These are phyloP conservation scores for Tanaodytes sp. DNA, from an alignment of 2,888 invertebrate genomes.

Conservation along the genomic window DNA sequence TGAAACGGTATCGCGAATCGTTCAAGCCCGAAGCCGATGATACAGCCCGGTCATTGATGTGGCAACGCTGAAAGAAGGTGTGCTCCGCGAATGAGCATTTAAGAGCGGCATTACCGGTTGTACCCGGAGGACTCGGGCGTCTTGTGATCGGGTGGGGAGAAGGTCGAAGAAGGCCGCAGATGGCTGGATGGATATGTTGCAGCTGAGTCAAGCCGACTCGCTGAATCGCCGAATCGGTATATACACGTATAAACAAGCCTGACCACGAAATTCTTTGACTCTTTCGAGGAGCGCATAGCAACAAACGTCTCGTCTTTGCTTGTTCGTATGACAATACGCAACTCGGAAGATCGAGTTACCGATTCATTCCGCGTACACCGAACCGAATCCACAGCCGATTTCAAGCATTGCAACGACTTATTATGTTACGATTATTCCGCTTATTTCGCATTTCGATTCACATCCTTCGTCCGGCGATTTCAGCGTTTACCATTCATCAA, in stretches of 20 bases:
- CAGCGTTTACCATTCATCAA: neutral
- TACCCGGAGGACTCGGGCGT: conserved; percentile 53
- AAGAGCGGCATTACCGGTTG: conserved; percentile 55
- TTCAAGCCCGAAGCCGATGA: conserved; percentile 5
- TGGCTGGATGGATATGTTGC: conserved; percentile 59
- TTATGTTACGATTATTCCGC: conserved; percentile 2
- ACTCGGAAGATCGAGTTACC: conserved; percentile 18
- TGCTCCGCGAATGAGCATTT: conserved; percentile 42
- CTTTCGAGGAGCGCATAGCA: conserved; percentile 58
- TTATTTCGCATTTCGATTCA: neutral
- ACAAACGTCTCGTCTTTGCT: conserved; percentile 43
- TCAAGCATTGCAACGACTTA: neutral
- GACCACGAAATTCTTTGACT: conserved; percentile 37
- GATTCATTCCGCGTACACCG: conserved; percentile 7
- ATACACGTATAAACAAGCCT: conserved; percentile 21
- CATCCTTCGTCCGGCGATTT: neutral
- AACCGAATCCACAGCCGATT: neutral
- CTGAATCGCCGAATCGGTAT: conserved; percentile 31
- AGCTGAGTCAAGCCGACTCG: conserved; percentile 46
- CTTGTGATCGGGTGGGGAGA: conserved; percentile 61
- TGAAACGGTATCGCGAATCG: conserved; percentile 8
- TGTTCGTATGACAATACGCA: conserved; percentile 24
- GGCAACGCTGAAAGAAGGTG: conserved; percentile 45
- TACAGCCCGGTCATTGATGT: conserved; percentile 35
- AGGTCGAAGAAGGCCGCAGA: conserved; percentile 72